Base-by-base conservation (phyloP, 2,888 invertebrate species). In the Lottia gigantea region DNA sequence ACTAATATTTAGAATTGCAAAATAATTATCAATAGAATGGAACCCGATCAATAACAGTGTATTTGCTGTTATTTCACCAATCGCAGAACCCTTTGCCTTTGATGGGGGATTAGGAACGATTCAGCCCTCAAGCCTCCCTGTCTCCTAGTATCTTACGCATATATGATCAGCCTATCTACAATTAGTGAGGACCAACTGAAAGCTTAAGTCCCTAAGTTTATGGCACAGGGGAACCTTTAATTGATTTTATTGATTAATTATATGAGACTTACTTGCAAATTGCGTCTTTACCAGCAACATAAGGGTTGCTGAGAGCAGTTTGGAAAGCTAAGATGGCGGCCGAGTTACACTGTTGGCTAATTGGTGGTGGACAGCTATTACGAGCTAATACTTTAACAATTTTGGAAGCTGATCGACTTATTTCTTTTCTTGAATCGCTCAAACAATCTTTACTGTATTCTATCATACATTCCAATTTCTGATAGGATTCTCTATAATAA, bases 251-350 rank as follows among this genome's bases (percentile, higher is more conserved):
- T n/a, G n/a, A n/a, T n/a, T n/a, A n/a, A n/a, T 61, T 6, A 31
- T 16, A 15, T 26, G 16, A 7, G 7, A 16, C 71, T 46, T 19
- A 71, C 71, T 66, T 64, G 68, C 71, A 71, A 23, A 64, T 40
- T 1, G 45, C 65, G 23, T 47, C 65, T 40, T 40, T 40, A 8
- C 40, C 40, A 40, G 47, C 25, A 16, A 66, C 46, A 64, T 46
- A 74, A 6, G 73, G 62, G 55, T 65, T 71, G 2, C 64, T 26
- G 0, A 76, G 63, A 40, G 71, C 64, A 26, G 74, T 64, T 19
- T 69, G 64, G 62, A 73, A 66, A 65, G 73, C 71, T 3, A 62
- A 16, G 46, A 74, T 65, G 14, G 74, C 71, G 23, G 72, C 64
- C 14, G 74, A 74, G 19, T 55, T 61, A 45, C 74, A 74, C 12